phyloP scores from a whole-genome alignment of 2,797 vertebrate genomes.

The Catamblyrhynchus diadema region DNA sequence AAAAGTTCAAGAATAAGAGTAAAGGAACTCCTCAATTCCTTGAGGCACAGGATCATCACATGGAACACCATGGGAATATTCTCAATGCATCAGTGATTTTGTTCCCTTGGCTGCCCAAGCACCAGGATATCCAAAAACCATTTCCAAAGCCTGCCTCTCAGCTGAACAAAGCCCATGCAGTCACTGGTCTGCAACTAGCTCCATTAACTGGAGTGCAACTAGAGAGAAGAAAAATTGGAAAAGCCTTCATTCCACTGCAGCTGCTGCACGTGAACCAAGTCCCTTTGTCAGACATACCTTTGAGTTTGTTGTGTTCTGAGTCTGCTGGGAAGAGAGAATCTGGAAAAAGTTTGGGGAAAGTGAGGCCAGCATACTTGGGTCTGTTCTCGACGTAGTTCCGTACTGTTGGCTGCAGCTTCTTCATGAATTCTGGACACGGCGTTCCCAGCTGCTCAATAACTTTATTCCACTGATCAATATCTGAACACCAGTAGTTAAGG shows the following conservation, averaged over 20 bases:
- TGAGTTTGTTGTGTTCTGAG: conserved; percentile 99
- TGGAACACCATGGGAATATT: background rate
- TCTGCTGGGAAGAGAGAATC: conserved; percentile 98
- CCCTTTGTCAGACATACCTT: conserved; percentile 81
- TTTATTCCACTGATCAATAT: conserved; percentile 99
- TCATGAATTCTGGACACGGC: conserved; percentile 96
- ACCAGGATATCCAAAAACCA: background rate
- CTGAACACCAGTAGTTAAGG: conserved; percentile 84
- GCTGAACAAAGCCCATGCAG: background rate
- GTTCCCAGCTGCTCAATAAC: conserved; percentile 99
- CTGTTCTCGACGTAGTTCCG: conserved; percentile 98
- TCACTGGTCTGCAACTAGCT: background rate
- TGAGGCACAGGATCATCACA: background rate
- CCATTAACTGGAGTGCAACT: background rate
- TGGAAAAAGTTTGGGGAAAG: conserved; percentile 97
- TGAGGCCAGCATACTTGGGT: conserved; percentile 96
- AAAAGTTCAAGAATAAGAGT: background rate
- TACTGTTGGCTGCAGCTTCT: conserved; percentile 97
- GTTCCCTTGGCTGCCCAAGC: background rate
- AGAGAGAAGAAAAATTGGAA: background rate
- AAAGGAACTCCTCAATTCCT: background rate
- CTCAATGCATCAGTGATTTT: background rate
- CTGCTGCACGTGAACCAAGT: fast-evolving
- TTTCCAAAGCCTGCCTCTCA: background rate
- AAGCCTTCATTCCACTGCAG: background rate